Base-by-base conservation (phyloP, 2,797 vertebrate species). In the Anabas testudineus region DNA sequence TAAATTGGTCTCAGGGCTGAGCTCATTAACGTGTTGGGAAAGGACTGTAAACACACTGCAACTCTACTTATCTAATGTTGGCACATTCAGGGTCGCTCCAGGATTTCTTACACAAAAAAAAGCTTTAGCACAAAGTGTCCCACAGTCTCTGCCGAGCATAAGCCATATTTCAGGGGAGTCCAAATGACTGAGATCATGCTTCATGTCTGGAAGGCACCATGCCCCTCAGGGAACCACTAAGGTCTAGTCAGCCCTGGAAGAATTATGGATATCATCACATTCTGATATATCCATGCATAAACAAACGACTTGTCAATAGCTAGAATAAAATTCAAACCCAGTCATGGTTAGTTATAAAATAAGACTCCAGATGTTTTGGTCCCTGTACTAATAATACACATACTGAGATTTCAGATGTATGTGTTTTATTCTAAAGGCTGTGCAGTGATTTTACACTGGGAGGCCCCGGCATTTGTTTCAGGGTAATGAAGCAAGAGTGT, bases 401-500 rank as follows among this genome's bases (percentile, higher is more conserved):
- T 43, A 24, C 49, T 37, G 32, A 78, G 77, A 72, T 74, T 81
- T 32, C 51, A 69, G 69, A 76, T 81, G 74, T 74, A 74, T 85
- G 79, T 82, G 73, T 80, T 51, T 80, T 81, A 84, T 75, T 87
- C 73, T 73, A 81, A 82, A 85, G 76, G 73, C 67, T 57, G 81
- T 62, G 81, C 78, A 54, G 76, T 69, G 78, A 88, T 84, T 88
- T 90, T 86, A 78, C 78, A 76, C 86, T 74, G 80, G 82, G 86
- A 81, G 88, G 87, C 87, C 84, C 77, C 22, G 32, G 81, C 73
- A 57, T 93, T 93, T 93, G 92, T 94, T 93, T 93, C 90, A 92
- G 90, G 83, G 83, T 94, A 95, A 93, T 94, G 91, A 92, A 91
- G 87, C 92, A 90, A 84, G 88, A 91, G 90, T 84, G 84, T 89